Conservation (phyloP, 2,113 vertebrate genomes). For the Prietella phreatophila region DNA sequence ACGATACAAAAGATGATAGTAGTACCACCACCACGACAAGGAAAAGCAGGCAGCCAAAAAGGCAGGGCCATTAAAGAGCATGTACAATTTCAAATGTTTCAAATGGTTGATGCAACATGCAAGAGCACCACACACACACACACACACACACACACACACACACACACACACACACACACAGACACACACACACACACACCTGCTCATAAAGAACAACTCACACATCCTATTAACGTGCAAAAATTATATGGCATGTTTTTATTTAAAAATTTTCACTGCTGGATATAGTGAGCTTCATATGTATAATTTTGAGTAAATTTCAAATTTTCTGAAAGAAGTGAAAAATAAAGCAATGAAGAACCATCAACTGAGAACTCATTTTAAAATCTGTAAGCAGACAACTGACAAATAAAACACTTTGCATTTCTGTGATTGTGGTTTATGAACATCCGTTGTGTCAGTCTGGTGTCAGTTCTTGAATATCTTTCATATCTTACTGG, state of each 20-base stretch:
- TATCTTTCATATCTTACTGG: background rate
- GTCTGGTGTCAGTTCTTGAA: background rate
- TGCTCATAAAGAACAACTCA: no score
- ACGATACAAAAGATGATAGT: no score
- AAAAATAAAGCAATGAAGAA: background rate
- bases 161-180: no score
- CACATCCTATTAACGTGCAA: no score
- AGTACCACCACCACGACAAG: no score
- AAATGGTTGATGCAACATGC: no score
- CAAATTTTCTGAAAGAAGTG: background rate
- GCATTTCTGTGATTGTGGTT: background rate
- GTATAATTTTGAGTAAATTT: background rate
- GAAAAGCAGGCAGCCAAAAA: no score
- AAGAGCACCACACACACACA: no score
- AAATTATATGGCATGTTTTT: background rate
- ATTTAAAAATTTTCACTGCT: background rate
- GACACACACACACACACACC: no score
- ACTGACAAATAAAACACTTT: background rate
- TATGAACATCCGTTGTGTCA: background rate
- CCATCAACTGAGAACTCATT: background rate
- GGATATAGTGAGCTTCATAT: background rate
- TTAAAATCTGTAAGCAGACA: background rate
- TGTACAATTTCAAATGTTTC: no score
- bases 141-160: no score
- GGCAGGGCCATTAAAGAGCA: no score